These are phyloP conservation scores for Phyllostomus hastatus DNA, from an alignment of 2,113 vertebrate species.

Conservation along the genomic window DNA sequence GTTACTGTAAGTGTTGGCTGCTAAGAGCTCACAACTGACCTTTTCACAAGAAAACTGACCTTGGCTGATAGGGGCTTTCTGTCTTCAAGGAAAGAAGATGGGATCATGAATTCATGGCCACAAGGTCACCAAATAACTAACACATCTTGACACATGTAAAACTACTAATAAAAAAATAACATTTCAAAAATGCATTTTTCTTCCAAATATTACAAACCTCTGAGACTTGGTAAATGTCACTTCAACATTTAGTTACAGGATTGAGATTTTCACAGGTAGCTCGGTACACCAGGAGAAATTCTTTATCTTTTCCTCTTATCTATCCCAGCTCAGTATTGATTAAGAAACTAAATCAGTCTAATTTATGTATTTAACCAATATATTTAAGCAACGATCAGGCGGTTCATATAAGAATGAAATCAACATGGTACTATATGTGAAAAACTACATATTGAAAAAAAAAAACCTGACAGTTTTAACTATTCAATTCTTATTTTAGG, in stretches of 20 bases:
- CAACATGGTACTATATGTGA: not conserved
- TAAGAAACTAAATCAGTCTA: not conserved
- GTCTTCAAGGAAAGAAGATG: not conserved
- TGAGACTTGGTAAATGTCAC: not conserved
- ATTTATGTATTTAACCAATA: not conserved
- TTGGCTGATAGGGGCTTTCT: not conserved
- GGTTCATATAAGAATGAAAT: not conserved
- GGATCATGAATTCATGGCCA: not conserved
- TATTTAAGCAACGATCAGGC: not conserved
- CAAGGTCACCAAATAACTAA: not conserved
- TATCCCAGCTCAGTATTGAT: not conserved
- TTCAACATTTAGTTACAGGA: not conserved
- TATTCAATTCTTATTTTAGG: not conserved
- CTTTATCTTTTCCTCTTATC: not conserved
- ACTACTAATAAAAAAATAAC: not conserved
- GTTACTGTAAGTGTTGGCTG: not conserved
- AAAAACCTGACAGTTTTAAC: not conserved
- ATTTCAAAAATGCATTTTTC: not conserved
- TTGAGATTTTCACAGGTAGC: slow-evolving; percentile 5
- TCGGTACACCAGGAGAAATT: not conserved
- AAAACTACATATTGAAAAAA: not conserved
- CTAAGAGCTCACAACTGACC: not conserved
- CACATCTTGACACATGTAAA: not conserved
- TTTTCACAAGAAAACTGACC: not conserved
- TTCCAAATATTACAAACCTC: not conserved